Evolutionary conservation across 2,888 invertebrate genomes (phyloP).

Genomic region (Cataglyphis livida): DNA sequence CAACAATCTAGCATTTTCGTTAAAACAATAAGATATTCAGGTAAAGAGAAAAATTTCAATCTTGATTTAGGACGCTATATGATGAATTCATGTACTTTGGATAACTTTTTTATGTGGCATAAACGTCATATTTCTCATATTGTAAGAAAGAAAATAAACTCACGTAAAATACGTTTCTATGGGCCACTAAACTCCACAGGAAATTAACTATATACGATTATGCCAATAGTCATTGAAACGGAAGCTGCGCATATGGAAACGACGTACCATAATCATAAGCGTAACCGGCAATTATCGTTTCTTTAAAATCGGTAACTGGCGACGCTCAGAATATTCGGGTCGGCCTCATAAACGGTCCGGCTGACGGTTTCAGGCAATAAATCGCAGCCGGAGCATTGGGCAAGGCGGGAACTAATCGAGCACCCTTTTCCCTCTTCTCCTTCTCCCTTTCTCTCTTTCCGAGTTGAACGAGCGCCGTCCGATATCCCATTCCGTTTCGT

Average conservation of each 20-base stretch:
- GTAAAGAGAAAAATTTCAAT: slow-evolving; percentile 5
- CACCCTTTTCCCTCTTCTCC: slow-evolving; percentile 45
- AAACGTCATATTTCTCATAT: neutral
- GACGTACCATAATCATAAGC: slow-evolving; percentile 61
- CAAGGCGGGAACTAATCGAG: slow-evolving; percentile 74
- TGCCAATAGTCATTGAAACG: slow-evolving; percentile 62
- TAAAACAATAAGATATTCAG: neutral
- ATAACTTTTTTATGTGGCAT: neutral
- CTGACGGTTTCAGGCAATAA: slow-evolving; percentile 70
- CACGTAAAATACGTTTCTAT: neutral
- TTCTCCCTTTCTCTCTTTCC: neutral
- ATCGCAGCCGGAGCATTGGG: slow-evolving; percentile 68
- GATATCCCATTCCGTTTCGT: slow-evolving; percentile 72
- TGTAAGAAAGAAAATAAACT: neutral
- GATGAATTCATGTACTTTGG: neutral
- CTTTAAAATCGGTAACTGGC: slow-evolving; percentile 58
- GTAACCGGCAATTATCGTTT: slow-evolving; percentile 70
- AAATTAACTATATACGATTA: slow-evolving; percentile 60
- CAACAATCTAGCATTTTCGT: neutral
- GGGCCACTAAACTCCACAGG: slow-evolving; percentile 44
- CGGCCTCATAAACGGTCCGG: slow-evolving; percentile 62
- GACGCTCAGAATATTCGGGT: slow-evolving; percentile 38
- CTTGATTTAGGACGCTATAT: neutral
- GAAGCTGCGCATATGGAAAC: slow-evolving; percentile 64
- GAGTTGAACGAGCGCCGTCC: slow-evolving; percentile 55